Base-by-base conservation (phyloP, 2,797 vertebrate species). In the Lepus oiostolus region DNA sequence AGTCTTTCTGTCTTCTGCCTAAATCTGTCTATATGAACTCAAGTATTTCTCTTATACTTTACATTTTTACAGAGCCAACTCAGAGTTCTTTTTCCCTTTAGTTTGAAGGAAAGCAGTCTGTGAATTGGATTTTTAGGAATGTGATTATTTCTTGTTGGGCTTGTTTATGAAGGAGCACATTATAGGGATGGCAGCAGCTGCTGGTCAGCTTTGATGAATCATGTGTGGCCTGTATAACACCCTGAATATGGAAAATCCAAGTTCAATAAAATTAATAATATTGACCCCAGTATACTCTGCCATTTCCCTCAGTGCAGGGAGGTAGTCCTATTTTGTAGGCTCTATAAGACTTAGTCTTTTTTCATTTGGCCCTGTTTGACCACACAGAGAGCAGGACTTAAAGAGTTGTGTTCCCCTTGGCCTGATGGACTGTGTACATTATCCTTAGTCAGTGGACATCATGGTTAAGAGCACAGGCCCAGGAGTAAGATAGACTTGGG, bases 101-200 rank as follows among this genome's bases (percentile, higher is more conserved):
- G 42, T 91, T 93, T 88, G 88, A 72, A 96, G 68, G 84, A 68
- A 95, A 95, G 60, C 42, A 35, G 24, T 83, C 4, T 89, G 19
- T 92, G 81, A 92, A 62, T 70, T 50, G 65, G 63, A 67, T 17
- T 63, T 79, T 90, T 86, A 79, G 93, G 77, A 82, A 74, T 93
- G 63, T 85, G 84, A 86, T 88, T 88, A 82, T 52, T 38, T 75
- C 21, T 86, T 95, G 35, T 86, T 71, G 58, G 94, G 62, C n/a
- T 82, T 81, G 17, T 87, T 83, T 81, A 38, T n/a, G 12, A 87
- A 88, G 68, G 38, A 90, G 32, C 42, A 38, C 7, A 10, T 50
- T 54, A 10, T n/a, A 70, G 22, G 32, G 77, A 70, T 32, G 76
- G 60, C 30, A 60, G 70, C 42, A 62, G n/a, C 85, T 85, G 32